These are phyloP conservation scores for Sapayoa aenigma DNA, from an alignment of 2,113 vertebrate species.

Conservation along the genomic window DNA sequence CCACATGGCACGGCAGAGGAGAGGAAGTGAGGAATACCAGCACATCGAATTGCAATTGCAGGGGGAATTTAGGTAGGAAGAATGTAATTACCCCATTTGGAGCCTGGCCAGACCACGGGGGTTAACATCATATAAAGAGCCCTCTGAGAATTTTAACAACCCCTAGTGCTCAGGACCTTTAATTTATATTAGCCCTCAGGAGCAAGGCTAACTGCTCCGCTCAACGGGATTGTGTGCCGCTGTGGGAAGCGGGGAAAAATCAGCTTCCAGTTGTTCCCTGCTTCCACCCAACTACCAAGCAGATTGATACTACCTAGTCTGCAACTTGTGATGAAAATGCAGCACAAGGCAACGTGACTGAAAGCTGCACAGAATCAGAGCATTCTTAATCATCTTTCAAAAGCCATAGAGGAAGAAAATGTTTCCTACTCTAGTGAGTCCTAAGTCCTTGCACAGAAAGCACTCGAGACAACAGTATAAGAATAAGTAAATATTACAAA, in stretches of 20 bases:
- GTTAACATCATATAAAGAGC: slow-evolving; percentile 62
- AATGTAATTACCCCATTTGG: slow-evolving; percentile 70
- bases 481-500: neutral
- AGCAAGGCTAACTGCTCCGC: slow-evolving; percentile 33
- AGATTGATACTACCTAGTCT: neutral
- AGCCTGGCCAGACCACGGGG: slow-evolving; percentile 56
- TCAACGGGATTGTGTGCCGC: neutral
- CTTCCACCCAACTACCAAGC: neutral
- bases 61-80: slow-evolving; percentile 73
- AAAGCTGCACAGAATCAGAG: neutral
- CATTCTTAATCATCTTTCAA: neutral
- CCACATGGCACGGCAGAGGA: slow-evolving; percentile 15
- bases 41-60: slow-evolving; percentile 72
- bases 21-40: slow-evolving; percentile 72
- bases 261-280: neutral
- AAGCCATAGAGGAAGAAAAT: neutral
- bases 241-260: neutral
- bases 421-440: neutral
- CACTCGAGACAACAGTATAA: neutral
- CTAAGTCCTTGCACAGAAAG: neutral
- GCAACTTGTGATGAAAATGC: neutral
- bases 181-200: slow-evolving; percentile 44
- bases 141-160: slow-evolving; percentile 68
- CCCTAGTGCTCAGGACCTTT: slow-evolving; percentile 30
- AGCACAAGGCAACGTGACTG: neutral